phyloP scores from a whole-genome alignment of 2,888 invertebrate species.

The Liodrosophila aerea region DNA sequence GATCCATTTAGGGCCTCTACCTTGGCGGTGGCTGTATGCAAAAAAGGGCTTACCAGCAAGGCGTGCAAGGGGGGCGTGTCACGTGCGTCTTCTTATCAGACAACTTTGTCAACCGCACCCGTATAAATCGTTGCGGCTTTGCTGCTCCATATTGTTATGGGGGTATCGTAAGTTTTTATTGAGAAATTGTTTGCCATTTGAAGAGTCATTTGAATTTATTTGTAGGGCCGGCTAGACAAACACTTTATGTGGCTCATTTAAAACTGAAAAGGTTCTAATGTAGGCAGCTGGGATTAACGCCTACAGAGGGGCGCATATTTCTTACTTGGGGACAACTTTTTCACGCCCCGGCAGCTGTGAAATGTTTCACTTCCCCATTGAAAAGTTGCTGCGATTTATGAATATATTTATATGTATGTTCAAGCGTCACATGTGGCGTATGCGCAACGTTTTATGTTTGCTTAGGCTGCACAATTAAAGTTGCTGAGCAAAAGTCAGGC shows the following conservation, averaged over 20 bases:
- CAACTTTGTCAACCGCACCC: constrained; percentile 45
- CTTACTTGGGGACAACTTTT: constrained; percentile 29
- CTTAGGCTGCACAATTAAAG: constrained; percentile 11
- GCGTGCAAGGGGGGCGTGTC: constrained; percentile 21
- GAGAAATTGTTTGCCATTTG: constrained; percentile 46
- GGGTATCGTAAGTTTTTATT: constrained; percentile 21
- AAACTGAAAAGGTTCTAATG: constrained; percentile 36
- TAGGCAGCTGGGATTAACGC: constrained; percentile 18
- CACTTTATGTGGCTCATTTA: constrained; percentile 53
- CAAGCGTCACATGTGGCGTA: constrained; percentile 42
- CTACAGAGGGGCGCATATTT: too few relatives aligned
- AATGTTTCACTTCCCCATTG: constrained; percentile 30
- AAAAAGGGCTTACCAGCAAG: constrained; percentile 35
- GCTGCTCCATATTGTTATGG: constrained; percentile 24
- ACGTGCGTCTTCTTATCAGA: constrained; percentile 24
- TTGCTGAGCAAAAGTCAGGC: background rate
- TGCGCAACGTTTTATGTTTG: constrained; percentile 24
- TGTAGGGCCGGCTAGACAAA: constrained; percentile 39
- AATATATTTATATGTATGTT: constrained; percentile 17
- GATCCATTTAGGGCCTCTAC: constrained; percentile 53
- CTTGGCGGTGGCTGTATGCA: constrained; percentile 17
- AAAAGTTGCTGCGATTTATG: constrained; percentile 41
- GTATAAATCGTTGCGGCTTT: constrained; percentile 42
- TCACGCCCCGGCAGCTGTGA: constrained; percentile 19
- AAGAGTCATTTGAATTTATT: constrained; percentile 37